Evolutionary conservation across 37 sponge, comb jelly and placozoan genomes (phyloP).

Genomic region (Spongia lamella): DNA sequence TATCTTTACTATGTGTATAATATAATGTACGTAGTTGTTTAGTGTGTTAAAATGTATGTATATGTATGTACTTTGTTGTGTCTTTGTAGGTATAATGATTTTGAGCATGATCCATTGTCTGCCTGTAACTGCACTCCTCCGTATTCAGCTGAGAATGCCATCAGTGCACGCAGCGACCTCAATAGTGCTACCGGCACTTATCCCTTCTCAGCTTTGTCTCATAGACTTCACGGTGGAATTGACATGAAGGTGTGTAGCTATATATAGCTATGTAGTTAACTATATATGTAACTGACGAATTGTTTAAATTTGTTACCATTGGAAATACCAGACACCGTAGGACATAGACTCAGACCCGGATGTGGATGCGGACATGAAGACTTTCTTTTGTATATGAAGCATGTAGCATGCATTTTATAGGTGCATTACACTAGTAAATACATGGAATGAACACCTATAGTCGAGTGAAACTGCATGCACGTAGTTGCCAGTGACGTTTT

Average conservation of each 20-base stretch:
- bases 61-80: not conserved
- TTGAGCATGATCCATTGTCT: slow-evolving; percentile 85
- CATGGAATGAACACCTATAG: too few species aligned
- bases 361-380: too few species aligned
- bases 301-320: too few species aligned
- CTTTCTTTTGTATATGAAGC: too few species aligned
- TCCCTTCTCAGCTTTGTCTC: slow-evolving; percentile 78
- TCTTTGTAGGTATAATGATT: slow-evolving; percentile 87
- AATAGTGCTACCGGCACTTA: slow-evolving; percentile 92
- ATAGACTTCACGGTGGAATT: slow-evolving; percentile 88
- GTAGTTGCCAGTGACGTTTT: too few species aligned
- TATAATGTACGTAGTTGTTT: not conserved
- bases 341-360: too few species aligned
- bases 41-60: not conserved
- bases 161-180: slow-evolving; percentile 92
- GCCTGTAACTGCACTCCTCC: slow-evolving; percentile 92
- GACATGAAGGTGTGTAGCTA: slow-evolving; percentile 85
- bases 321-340: too few species aligned
- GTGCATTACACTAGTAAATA: too few species aligned
- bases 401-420: too few species aligned
- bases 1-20: not conserved
- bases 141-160: slow-evolving; percentile 89
- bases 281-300: too few species aligned
- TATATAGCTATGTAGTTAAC: too few species aligned
- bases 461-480: too few species aligned